Conservation (phyloP, 2,797 vertebrate genomes). For the Momotus momota region DNA sequence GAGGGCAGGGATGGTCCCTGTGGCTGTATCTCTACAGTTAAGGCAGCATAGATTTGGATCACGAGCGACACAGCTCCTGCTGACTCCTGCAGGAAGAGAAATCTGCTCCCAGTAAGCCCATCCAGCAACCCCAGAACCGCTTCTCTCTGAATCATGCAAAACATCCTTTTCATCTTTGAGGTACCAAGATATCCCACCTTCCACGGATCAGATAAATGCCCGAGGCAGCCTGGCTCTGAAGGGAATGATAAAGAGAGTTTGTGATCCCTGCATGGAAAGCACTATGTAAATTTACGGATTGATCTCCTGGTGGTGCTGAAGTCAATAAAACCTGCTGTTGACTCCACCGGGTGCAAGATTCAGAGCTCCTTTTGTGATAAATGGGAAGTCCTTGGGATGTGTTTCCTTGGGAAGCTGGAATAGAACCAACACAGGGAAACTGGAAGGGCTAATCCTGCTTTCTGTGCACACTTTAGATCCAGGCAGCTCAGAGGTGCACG, state of each 20-base stretch:
- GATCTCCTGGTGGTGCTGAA: not conserved
- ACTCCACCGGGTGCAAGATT: not conserved
- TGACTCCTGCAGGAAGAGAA: not conserved
- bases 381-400: not conserved
- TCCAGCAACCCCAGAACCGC: not conserved
- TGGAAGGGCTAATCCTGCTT: not conserved
- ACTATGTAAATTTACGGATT: not conserved
- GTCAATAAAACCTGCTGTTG: not conserved
- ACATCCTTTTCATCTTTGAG: constrained; percentile 30
- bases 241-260: not conserved
- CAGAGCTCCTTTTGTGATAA: not conserved
- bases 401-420: not conserved
- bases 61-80: not conserved
- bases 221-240: not conserved
- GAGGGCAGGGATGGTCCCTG: not conserved
- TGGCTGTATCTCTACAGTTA: not conserved
- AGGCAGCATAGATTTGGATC: not conserved
- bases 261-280: not conserved
- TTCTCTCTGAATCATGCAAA: not conserved
- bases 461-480: not conserved
- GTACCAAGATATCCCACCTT: not conserved
- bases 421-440: accelerated
- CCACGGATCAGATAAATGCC: not conserved
- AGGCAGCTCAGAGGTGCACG: not conserved
- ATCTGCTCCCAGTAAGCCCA: not conserved